Conservation (phyloP, 1,140 invertebrate species). For the Plodia interpunctella region DNA sequence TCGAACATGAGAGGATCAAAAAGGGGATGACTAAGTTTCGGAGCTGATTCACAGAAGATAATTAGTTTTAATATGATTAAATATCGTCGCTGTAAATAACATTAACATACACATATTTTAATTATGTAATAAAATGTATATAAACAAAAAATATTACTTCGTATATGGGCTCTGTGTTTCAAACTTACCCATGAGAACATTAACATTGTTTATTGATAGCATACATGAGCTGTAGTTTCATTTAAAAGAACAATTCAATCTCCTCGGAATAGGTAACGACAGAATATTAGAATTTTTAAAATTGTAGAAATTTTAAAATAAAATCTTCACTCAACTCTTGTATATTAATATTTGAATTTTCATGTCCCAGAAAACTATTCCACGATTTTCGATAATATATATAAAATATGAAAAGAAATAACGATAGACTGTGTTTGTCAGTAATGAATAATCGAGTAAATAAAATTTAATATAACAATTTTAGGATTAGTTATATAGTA, state of each 20-base stretch:
- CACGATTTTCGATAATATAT: too few relatives aligned
- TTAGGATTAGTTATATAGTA: too few relatives aligned
- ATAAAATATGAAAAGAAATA: too few relatives aligned
- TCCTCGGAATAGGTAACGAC: not conserved
- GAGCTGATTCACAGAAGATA: not conserved
- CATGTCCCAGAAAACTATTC: too few relatives aligned
- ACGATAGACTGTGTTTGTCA: too few relatives aligned
- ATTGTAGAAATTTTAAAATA: too few relatives aligned
- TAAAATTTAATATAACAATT: too few relatives aligned
- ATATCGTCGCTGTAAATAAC: not conserved
- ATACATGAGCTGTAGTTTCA: not conserved
- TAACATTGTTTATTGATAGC: conserved; percentile 1
- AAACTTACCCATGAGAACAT: conserved; percentile 7
- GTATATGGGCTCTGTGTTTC: not conserved
- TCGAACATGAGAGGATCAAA: not conserved
- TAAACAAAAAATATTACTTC: not conserved
- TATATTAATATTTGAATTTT: too few relatives aligned
- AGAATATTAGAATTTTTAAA: not conserved
- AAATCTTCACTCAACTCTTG: too few relatives aligned
- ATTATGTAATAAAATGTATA: too few relatives aligned
- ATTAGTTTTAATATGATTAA: too few relatives aligned
- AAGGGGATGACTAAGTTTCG: not conserved
- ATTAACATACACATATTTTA: not conserved
- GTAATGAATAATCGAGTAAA: too few relatives aligned
- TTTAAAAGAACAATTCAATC: not conserved